Base-by-base conservation (phyloP, 92 coral and sea anemone species). In the Zoanthus solanderi region DNA sequence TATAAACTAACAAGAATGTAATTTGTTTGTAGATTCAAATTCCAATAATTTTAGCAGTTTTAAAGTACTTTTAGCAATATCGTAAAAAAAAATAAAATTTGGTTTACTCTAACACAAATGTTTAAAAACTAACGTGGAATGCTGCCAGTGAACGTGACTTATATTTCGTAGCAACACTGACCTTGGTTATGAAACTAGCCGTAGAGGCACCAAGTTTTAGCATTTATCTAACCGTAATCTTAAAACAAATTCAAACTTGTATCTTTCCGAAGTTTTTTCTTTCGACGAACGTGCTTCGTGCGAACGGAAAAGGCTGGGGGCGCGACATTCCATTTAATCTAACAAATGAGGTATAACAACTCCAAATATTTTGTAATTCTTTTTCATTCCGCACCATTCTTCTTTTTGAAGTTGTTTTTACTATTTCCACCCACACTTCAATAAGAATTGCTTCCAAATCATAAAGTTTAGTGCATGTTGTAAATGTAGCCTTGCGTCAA, bases 241-340 rank as follows among this genome's bases (percentile, higher is more conserved):
- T 30, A 61, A 81, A 68, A 31, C 76, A 81, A 68, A 66, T 53
- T 47, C 32, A 46, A 63, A 18, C 6, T 61, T n/a, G 11, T 81
- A 42, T 81, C 29, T 6, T 28, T 66, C 17, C 56, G 14, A 46
- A 23, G 8, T 28, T 81, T 53, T 7, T 16, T 6, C 44, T 44
- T 18, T 30, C 30, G 34, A 11, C n/a, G 37, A 18, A 46, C 65
- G 58, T 46, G 73, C 85, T 52, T 13, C 42, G 45, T 23, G 31
- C 18, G 44, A 81, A 63, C 75, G 48, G 85, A 77, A 76, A 53
- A 6, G 34, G 66, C 79, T 76, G 1, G n/a, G 44, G 72, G 56
- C 85, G 67, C 75, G 34, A 66, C 85, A 81, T 81, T 81, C 76
- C 85, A 15, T 47, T 65, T 81, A 81, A 46, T 81, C 45, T 81